These are phyloP conservation scores for Sminthurides bifidus DNA, from an alignment of 1,140 invertebrate species.

Conservation along the genomic window DNA sequence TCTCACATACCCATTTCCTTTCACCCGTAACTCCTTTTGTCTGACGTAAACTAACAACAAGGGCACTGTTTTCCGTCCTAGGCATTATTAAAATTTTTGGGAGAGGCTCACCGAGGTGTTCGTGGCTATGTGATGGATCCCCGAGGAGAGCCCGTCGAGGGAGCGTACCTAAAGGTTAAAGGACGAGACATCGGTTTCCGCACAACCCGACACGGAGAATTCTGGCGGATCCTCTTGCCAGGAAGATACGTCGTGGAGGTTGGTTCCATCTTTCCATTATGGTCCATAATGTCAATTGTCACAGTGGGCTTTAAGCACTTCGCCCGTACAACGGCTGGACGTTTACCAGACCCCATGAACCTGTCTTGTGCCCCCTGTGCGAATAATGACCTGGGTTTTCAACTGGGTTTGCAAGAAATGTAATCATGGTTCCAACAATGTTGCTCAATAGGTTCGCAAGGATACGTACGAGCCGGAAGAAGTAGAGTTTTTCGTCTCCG, in stretches of 20 bases:
- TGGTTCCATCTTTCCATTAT: slow-evolving; percentile 27
- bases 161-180: slow-evolving; percentile 70
- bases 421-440: background rate
- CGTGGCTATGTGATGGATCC: slow-evolving; percentile 73
- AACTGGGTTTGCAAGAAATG: background rate
- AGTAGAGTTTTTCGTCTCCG: slow-evolving; percentile 72
- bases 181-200: slow-evolving; percentile 74
- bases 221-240: slow-evolving; percentile 75
- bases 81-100: slow-evolving; percentile 72
- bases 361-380: background rate
- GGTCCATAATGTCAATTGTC: background rate
- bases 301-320: background rate
- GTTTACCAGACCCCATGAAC: background rate
- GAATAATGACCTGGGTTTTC: background rate
- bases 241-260: slow-evolving; percentile 74
- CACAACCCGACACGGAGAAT: slow-evolving; percentile 84
- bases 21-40: too few species aligned
- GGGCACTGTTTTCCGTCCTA: slow-evolving; percentile 36
- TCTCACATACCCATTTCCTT: too few species aligned
- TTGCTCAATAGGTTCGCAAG: slow-evolving; percentile 56
- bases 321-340: background rate
- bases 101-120: slow-evolving; percentile 73
- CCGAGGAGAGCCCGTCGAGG: slow-evolving; percentile 65
- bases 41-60: background rate
- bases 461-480: slow-evolving; percentile 69